These are phyloP conservation scores for Hyposoter dolosus DNA, from an alignment of 2,888 invertebrate species.

Conservation along the genomic window DNA sequence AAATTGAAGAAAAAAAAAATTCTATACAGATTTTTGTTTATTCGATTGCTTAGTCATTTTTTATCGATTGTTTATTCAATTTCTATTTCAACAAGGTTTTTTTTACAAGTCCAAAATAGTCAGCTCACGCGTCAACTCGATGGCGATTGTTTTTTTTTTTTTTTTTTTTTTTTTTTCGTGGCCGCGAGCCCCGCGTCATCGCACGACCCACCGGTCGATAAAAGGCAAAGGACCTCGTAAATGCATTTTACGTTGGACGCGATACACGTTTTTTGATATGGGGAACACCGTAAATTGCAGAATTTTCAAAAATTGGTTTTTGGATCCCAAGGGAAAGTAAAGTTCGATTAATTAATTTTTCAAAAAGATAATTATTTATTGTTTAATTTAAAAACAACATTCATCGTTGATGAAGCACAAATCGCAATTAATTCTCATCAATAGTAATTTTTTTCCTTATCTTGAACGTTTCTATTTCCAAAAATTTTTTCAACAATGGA, in stretches of 20 bases:
- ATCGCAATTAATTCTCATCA: background rate
- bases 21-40: background rate
- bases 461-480: background rate
- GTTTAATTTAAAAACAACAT: background rate
- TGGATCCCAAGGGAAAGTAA: background rate
- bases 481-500: background rate
- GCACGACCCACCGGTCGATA: slow-evolving; percentile 69
- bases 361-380: background rate
- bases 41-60: background rate
- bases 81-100: background rate
- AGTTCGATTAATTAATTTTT: background rate
- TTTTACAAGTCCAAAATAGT: slow-evolving; percentile 5
- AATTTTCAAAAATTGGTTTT: background rate
- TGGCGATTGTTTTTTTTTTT: slow-evolving; percentile 54
- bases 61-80: background rate
- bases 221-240: slow-evolving; percentile 73
- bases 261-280: slow-evolving; percentile 24
- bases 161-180: slow-evolving; percentile 19
- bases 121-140: background rate
- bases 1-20: too few relatives aligned
- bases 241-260: slow-evolving; percentile 67
- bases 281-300: background rate
- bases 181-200: slow-evolving; percentile 64
- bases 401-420: background rate
- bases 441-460: background rate